Evolutionary conservation across 2,113 vertebrate species (phyloP).

Genomic region (Clarias magur): DNA sequence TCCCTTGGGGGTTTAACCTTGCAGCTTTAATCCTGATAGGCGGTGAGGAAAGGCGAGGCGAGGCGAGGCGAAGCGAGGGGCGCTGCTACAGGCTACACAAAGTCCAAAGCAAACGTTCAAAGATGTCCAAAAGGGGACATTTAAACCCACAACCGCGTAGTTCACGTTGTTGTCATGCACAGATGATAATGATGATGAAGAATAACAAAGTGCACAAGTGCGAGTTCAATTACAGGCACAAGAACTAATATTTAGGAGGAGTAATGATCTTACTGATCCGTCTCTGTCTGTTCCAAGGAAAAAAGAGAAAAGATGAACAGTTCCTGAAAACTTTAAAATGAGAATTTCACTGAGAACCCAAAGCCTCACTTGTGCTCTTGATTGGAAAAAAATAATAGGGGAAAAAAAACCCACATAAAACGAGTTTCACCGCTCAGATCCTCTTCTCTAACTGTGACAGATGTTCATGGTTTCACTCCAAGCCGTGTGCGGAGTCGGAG

Average conservation of each 20-base stretch:
- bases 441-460: neutral
- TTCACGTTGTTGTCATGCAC: conserved; percentile 45
- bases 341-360: conserved; percentile 7
- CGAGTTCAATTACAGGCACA: conserved; percentile 55
- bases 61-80: neutral
- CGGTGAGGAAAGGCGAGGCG: neutral
- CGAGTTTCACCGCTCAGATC: neutral
- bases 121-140: neutral
- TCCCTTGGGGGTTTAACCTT: conserved; percentile 34
- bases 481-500: neutral
- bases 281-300: neutral
- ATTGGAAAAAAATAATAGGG: neutral
- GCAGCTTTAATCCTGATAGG: conserved; percentile 59
- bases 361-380: conserved; percentile 10
- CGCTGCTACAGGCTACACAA: conserved; percentile 7
- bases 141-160: neutral
- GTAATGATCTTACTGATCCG: neutral
- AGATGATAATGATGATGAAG: conserved; percentile 41
- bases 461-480: neutral
- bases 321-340: neutral
- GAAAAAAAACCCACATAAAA: neutral
- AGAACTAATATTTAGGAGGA: conserved; percentile 26
- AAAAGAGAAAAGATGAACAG: neutral
- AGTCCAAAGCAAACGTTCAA: conserved; percentile 19
- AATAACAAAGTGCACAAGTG: conserved; percentile 60